These are phyloP conservation scores for Labia minor DNA, from an alignment of 2,888 invertebrate genomes.

Conservation along the genomic window DNA sequence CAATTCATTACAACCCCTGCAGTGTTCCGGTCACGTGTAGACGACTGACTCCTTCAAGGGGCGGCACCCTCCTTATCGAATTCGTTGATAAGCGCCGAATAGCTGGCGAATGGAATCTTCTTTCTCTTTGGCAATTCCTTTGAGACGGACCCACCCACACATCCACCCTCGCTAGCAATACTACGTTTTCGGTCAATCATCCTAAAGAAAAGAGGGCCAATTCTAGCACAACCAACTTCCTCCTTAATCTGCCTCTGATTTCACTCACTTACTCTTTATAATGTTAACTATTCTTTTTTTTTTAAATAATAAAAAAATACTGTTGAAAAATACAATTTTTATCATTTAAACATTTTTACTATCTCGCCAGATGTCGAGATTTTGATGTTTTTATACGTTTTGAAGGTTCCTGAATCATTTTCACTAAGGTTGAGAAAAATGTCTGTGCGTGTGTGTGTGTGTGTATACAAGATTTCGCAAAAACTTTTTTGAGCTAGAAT, in stretches of 20 bases:
- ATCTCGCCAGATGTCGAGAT: too few relatives aligned
- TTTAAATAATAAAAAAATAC: too few relatives aligned
- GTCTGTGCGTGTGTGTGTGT: too few relatives aligned
- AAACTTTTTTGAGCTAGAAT: too few relatives aligned
- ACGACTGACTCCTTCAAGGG: neutral
- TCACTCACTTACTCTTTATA: neutral
- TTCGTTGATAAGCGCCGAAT: neutral
- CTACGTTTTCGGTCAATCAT: neutral
- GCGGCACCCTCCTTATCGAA: neutral
- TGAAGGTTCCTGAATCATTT: too few relatives aligned
- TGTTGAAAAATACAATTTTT: too few relatives aligned
- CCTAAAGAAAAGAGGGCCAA: neutral
- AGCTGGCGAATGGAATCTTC: neutral
- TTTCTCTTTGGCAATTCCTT: neutral
- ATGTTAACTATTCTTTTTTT: too few relatives aligned
- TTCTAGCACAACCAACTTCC: neutral
- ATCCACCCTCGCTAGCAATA: too few relatives aligned
- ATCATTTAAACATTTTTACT: too few relatives aligned
- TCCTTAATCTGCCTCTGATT: neutral
- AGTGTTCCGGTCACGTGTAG: neutral
- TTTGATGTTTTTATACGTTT: too few relatives aligned
- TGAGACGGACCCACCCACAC: neutral
- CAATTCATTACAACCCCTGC: conserved; percentile 5
- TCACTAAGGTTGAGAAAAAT: too few relatives aligned
- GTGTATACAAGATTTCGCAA: too few relatives aligned